Evolutionary conservation across 2,888 invertebrate genomes (phyloP), one percentile per base, ranked within the genome.

Genomic region (Rhingia rostrata): DNA sequence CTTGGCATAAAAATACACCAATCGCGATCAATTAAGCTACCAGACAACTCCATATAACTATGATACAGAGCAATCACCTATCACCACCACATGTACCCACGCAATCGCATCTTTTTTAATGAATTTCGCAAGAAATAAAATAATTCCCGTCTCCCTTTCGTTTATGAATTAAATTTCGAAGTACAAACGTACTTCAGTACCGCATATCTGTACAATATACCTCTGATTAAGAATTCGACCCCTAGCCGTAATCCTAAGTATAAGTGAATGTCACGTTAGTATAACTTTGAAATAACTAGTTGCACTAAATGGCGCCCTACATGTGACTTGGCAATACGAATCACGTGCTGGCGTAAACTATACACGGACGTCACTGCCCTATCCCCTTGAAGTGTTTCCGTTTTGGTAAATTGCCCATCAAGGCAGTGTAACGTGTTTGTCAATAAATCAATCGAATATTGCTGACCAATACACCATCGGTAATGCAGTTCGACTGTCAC

Each of bases 341-440:
- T 82, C 82, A 82, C 72, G 54, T 72, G 53, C 45, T 66, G 22
- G 4, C 10, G 47, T 33, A 37, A 49, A 39, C 10, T 33, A 12
- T 37, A 2, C 22, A 7, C 6, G 41, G 32, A 58, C 80, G 74
- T 70, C 64, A 60, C 4, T 64, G 10, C 45, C 6, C n/a, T 63
- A 56, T 58, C 64, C 22, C 22, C 77, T 77, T 64, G 75, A 70
- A 51, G 14, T 12, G 39, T 22, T 22, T 22, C 22, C 22, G 1
- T 22, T 22, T 67, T 61, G 64, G 60, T 39, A 54, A 72, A 77
- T 72, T 72, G 70, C 77, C 66, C 74, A 61, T 6, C 4, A 33
- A 45, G 45, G 33, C 14, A 22, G 9, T 47, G 9, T 33, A 67
- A 53, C 22, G 12, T 43, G 22, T 33, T 51, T n/a, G 49, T 14